Base-by-base conservation (phyloP, 2,797 vertebrate genomes). In the Betta splendens region DNA sequence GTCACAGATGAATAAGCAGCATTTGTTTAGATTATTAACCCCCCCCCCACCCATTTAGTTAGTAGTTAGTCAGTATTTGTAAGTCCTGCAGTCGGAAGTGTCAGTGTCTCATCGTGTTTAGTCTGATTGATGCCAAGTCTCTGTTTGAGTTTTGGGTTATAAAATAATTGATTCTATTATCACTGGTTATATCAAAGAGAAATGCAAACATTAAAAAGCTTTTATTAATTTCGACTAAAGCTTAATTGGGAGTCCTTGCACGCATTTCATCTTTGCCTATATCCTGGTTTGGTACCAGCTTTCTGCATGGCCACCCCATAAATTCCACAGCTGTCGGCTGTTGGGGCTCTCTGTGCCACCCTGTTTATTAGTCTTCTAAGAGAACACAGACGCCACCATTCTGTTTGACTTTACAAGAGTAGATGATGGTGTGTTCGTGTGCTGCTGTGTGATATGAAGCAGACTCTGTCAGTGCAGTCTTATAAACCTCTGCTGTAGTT, bases 391-490 rank as follows among this genome's bases (percentile, higher is more conserved):
- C 4, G 12, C 12, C 35, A 10, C 21, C 42, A 11, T 39, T 55
- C 55, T 60, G 45, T 77, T 66, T 77, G 18, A 37, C 43, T 46
- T 21, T 57, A 50, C 25, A 8, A 3, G n/a, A 47, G 42, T 36
- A 23, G 25, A 33, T 17, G 40, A 45, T 5, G 4, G 35, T 42
- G 20, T 33, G 2, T 26, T 2, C 36, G 12, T 17, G 9, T 37
- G 54, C 17, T 5, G 42, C 25, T 56, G 23, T 46, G 26, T 55
- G 61, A 64, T 46, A 50, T 16, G n/a, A 32, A 64, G 20, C 66
- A 58, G 66, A 54, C 13, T 2, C 2, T 7, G 51, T 38, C 42
- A 20, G 15, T 13, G 10, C n/a, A 7, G 18, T 18, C 49, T 73
- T 43, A 59, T 22, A 5, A 50, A 61, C 40, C 16, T 31, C 45